Percentiles rank a stretch among this genome's conserved stretches.
Evolutionary conservation across 2,888 invertebrate species (phyloP).

Genomic region (Xanthia icteritia): DNA sequence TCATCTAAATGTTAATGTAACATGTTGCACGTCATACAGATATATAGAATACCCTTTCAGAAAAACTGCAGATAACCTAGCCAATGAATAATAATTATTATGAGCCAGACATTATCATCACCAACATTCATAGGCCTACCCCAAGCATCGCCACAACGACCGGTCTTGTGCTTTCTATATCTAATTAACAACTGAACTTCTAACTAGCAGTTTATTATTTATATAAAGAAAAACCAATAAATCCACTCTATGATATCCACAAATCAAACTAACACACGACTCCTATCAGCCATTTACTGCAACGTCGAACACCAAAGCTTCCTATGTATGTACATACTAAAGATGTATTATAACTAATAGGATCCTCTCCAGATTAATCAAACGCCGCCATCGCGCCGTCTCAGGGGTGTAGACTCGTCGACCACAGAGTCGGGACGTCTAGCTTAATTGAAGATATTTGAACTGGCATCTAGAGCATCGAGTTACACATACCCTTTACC

Average conservation of each 20-base stretch:
- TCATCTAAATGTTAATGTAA: background rate
- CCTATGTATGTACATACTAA: constrained; percentile 43
- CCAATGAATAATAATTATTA: background rate
- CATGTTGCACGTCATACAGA: background rate
- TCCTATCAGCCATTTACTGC: background rate
- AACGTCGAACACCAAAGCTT: constrained; percentile 23
- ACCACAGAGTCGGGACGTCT: constrained; percentile 30
- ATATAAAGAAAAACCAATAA: background rate
- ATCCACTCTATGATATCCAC: background rate
- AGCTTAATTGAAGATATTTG: constrained; percentile 45
- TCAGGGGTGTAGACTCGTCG: constrained; percentile 30
- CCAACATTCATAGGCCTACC: too few species aligned
- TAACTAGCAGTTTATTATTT: background rate
- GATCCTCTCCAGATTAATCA: constrained; percentile 48
- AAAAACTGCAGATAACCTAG: too few species aligned
- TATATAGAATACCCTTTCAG: too few species aligned
- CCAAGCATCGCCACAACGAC: background rate
- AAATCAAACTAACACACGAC: background rate
- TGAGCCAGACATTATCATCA: background rate
- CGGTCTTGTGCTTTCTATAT: too few species aligned
- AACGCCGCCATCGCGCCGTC: background rate
- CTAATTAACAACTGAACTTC: background rate
- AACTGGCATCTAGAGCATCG: constrained; percentile 21
- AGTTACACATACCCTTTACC: constrained; percentile 18
- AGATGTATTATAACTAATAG: constrained; percentile 37